Evolutionary conservation across 2,888 invertebrate genomes (phyloP), one percentile per base, ranked within the genome.

Genomic region (Scotopteryx bipunctaria): DNA sequence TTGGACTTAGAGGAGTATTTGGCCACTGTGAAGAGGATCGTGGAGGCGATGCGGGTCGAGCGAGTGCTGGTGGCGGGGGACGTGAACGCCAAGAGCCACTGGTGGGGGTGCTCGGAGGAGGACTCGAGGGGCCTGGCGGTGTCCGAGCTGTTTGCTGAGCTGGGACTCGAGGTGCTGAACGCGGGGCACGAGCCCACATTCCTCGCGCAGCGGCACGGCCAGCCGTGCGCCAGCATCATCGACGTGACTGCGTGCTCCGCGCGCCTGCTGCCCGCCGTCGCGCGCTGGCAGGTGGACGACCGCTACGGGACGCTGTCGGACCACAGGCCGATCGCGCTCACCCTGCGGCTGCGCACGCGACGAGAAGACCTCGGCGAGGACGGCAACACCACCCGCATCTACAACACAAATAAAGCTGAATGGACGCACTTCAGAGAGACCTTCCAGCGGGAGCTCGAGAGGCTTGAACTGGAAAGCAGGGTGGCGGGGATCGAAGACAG

Each of bases 241-340:
- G 47, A 48, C 23, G 41, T 48, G 1, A 48, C 47, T 1, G 47
- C 40, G 13, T 35, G 35, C 47, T 14, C 55, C 35, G 29, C 55
- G 14, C 29, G 15, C 16, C 16, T 40, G n/a, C 1, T 16, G 1
- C 9, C n/a, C n/a, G 15, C 5, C 9, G 3, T 3, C 4, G 27
- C n/a, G n/a, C n/a, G 15, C 29, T 40, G 40, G 40, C 5, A 1
- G 5, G 27, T 40, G 4, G 40, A 40, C n/a, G 14, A 29, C 2
- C 0, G 1, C 5, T 16, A 29, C 6, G n/a, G 29, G 2, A 16
- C 17, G 3, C 19, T 36, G 1, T 40, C 40, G 0, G 40, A 40
- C 17, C 40, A 40, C 29, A 17, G 17, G 17, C 9, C 40, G 2
- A 15, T 40, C 9, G 2, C 8, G 1, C 29, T 17, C 14, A 16